Evolutionary conservation across 2,113 vertebrate species (phyloP), one percentile per base, ranked within the genome.

Genomic region (Desmodus rotundus): DNA sequence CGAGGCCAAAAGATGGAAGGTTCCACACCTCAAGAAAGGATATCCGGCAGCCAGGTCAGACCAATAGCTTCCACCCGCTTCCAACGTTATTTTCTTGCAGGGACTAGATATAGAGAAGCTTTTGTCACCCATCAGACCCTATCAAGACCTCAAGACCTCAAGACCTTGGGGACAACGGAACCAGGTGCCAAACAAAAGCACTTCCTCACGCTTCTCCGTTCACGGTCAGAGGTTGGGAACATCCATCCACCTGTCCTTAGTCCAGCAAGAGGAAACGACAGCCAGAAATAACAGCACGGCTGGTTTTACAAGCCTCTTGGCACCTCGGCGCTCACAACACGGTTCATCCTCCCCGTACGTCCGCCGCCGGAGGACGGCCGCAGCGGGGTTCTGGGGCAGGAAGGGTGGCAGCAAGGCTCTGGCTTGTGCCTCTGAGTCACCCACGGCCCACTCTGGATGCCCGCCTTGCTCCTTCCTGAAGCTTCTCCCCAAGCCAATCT

Each of bases 341-440:
- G 31, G 47, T 4, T 22, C 26, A 14, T 2, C 9, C 36, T 11
- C 9, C 33, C 13, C 0, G 0, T 0, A 9, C 15, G 56, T 43
- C 33, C 0, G 5, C 26, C 0, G 10, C 74, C 20, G 0, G 16
- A 9, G 47, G 54, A 43, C 52, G 16, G 17, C 28, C 65, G 13
- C 11, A 11, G 20, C 1, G 26, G 28, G 19, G 28, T 14, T 0
- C 6, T 0, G 4, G 50, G 74, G 36, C 24, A 15, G 2, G 38
- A 58, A 15, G 47, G 11, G 68, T 1, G 4, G 5, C 5, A 0
- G 0, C 2, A 1, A 14, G 28, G 22, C 19, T 41, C 50, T 26
- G 43, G 72, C 11, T 38, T 33, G 33, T 12, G 38, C 20, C 22
- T 43, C 43, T 5, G 61, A 65, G 26, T 1, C 61, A 16, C 54